Base-by-base conservation (phyloP, 2,113 vertebrate genomes). In the Cyanoderma ruficeps region DNA sequence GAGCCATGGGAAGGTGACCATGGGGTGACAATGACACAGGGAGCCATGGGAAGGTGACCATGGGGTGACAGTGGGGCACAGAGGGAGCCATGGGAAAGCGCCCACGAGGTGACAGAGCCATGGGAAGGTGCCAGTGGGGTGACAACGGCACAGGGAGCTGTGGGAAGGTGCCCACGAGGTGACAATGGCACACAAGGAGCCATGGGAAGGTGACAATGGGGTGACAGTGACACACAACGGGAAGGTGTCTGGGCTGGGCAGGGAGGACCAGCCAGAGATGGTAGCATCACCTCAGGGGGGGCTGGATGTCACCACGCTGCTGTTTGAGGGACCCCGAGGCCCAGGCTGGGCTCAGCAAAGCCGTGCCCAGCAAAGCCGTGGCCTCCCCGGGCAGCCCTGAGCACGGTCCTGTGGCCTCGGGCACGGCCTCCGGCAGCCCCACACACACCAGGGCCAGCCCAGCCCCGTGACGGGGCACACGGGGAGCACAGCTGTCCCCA, bases 141-240 rank as follows among this genome's bases (percentile, higher is more conserved):
- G 72, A 37, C 37, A 6, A n/a, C n/a, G n/a, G n/a, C 56, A 49
- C 56, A 31, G 21, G 25, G 11, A 37, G 8, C 37, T 59, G 28
- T 1, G 22, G 53, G 37, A n/a, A 41, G 11, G 44, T 64, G 44
- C 4, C 56, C 0, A 0, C 0, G 4, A 5, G 61, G 61, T 18
- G 47, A 64, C 31, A 35, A 7, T 18, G 76, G 5, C 60, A 53
- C 37, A 64, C 15, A 4, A 23, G 17, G 39, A 25, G n/a, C 28
- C 35, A 15, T 1, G 27, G 9, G 15, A 39, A 15, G 28, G 37
- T 71, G 44, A 3, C 61, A 0, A 0, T 0, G 4, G 5, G 61
- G 61, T 17, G 47, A 64, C 31, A 28, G 9, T 14, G 76, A 4
- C 60, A 53, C 59, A 28, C 5, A 2, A 19, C 0, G 14, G 65